Base-by-base conservation (phyloP, 2,797 vertebrate species). In the Lacerta bilineata region DNA sequence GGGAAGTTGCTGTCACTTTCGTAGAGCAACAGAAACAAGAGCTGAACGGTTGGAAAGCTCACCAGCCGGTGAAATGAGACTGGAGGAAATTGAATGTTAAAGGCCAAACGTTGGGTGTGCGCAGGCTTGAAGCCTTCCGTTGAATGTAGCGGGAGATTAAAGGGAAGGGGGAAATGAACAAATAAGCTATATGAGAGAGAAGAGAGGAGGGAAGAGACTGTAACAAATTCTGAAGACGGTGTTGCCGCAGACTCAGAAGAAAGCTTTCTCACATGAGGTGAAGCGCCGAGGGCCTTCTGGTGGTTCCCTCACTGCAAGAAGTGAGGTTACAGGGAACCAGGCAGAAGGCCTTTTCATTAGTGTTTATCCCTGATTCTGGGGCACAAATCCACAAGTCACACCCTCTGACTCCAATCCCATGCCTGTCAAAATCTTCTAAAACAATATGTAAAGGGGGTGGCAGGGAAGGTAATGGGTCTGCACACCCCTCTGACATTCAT, bases 1-100 rank as follows among this genome's bases (percentile, higher is more conserved):
- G 11, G 29, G 39, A 85, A 93, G 80, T 88, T 71, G 79, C 36
- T 61, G 68, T 17, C 90, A 61, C 71, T 74, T 93, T 91, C 84
- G 75, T 83, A 6, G 81, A 93, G 78, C 46, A 87, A 85, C 3
- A 69, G 78, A 85, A 92, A 76, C 17, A 29, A 0, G 6, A 88
- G 13, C 46, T 39, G 86, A 85, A 59, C 50, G 77, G 79, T 81
- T 92, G 84, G 88, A 74, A 90, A 64, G 55, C 36, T 89, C 36
- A 84, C 64, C 64, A 86, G 61, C 2, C 72, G 79, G 76, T 18
- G 80, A 91, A 92, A 91, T 36, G 41, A 88, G 91, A 84, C 59
- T 36, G 15, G 91, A 88, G 72, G 88, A 80, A 90, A 91, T 7
- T n/a, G 72, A 7, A 90, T 78, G 20, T 80, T 86, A 74, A 81